phyloP scores from a whole-genome alignment of 1,140 invertebrate species.

The Eumeta japonica region DNA sequence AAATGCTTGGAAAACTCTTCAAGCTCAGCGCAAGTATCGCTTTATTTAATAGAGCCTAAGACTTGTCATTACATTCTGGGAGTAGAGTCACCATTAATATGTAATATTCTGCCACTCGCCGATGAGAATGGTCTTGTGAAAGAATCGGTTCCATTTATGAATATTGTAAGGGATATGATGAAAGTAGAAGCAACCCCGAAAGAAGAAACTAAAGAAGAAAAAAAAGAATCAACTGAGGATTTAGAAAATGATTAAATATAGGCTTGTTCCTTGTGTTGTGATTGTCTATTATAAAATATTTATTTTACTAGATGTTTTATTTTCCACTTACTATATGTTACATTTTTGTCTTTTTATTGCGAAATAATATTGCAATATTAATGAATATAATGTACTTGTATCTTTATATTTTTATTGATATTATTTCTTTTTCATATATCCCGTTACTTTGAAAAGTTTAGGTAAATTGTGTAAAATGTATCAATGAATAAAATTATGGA shows the following conservation, averaged over 20 bases:
- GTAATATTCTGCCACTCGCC: constrained; percentile 75
- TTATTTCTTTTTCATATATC: too few species aligned
- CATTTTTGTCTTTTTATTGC: too few species aligned
- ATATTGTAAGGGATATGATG: too few species aligned
- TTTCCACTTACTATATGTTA: too few species aligned
- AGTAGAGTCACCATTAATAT: constrained; percentile 87
- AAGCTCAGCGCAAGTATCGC: constrained; percentile 74
- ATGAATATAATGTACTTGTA: too few species aligned
- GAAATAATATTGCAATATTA: too few species aligned
- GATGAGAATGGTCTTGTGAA: constrained; percentile 69
- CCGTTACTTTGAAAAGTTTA: too few species aligned
- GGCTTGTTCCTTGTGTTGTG: background rate
- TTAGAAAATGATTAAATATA: constrained; percentile 32
- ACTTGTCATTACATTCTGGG: constrained; percentile 90
- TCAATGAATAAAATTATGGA: too few species aligned
- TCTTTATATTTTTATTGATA: too few species aligned
- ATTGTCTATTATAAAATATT: constrained; percentile 27
- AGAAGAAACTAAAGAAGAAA: constrained; percentile 12
- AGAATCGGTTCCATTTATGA: too few species aligned
- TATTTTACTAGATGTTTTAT: constrained; percentile 11
- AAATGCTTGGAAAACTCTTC: constrained; percentile 73
- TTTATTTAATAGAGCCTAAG: constrained; percentile 87
- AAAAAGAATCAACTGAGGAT: constrained; percentile 19
- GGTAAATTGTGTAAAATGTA: too few species aligned
- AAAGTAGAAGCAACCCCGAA: constrained; percentile 12